Evolutionary conservation across 2,888 invertebrate species (phyloP).

Genomic region (Epirrita christyi): DNA sequence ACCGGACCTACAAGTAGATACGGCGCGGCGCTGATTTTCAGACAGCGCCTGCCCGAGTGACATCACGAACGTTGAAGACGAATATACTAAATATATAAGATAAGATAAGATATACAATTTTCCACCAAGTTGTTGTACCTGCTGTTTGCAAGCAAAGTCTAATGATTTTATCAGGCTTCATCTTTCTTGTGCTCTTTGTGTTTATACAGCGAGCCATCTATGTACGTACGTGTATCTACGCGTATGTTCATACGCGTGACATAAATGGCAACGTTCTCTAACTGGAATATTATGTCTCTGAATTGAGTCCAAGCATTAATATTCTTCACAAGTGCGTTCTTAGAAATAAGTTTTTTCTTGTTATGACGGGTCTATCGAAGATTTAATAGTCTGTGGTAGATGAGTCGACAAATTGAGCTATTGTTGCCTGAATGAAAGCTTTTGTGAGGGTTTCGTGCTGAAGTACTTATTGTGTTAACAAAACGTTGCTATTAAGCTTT

Average conservation of each 20-base stretch:
- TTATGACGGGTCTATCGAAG: slow-evolving; percentile 1
- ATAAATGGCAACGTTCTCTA: no score
- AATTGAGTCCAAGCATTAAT: slow-evolving; percentile 3
- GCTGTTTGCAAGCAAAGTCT: no score
- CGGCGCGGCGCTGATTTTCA: no score
- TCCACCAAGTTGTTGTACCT: no score
- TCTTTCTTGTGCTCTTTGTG: no score
- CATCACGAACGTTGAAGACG: no score
- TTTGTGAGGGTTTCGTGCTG: not conserved
- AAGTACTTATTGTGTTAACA: slow-evolving; percentile 1
- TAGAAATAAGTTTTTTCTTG: slow-evolving; percentile 15
- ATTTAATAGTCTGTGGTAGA: slow-evolving; percentile 1
- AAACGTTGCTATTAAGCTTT: not conserved
- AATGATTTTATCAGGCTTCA: no score
- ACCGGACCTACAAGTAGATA: no score
- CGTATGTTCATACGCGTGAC: no score
- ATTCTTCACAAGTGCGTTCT: slow-evolving; percentile 8
- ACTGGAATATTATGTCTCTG: not conserved
- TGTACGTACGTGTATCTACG: not conserved
- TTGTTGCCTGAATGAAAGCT: slow-evolving; percentile 2
- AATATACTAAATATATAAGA: no score
- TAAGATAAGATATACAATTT: no score
- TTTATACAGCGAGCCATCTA: not conserved
- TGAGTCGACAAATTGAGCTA: slow-evolving; percentile 16
- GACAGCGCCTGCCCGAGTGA: no score